Evolutionary conservation across 1,140 invertebrate species (phyloP).

Genomic region (Lucilia sericata): DNA sequence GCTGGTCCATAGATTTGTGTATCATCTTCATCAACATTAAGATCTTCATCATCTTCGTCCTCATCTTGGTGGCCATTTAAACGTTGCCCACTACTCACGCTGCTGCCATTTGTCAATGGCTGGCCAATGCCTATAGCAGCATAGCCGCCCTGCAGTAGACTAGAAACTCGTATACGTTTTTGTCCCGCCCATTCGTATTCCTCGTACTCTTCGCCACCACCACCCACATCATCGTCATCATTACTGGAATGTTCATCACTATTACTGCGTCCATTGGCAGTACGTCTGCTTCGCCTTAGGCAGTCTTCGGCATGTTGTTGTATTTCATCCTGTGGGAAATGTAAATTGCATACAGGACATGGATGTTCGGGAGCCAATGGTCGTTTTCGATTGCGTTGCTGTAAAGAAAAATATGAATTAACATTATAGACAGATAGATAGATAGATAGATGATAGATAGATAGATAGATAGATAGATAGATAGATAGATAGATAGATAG

Average conservation of each 20-base stretch:
- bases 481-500: too few relatives aligned
- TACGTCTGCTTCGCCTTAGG: slow-evolving; percentile 68
- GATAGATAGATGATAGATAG: too few relatives aligned
- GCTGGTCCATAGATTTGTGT: slow-evolving; percentile 82
- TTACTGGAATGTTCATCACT: slow-evolving; percentile 48
- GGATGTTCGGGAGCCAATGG: slow-evolving; percentile 49
- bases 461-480: too few relatives aligned
- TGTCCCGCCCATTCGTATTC: slow-evolving; percentile 88
- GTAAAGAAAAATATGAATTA: neutral
- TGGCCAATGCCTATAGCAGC: slow-evolving; percentile 70
- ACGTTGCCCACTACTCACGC: neutral
- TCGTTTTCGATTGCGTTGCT: slow-evolving; percentile 59
- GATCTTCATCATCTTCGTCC: slow-evolving; percentile 80
- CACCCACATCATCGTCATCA: slow-evolving; percentile 72
- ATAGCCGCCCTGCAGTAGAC: slow-evolving; percentile 79
- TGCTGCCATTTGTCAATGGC: slow-evolving; percentile 69
- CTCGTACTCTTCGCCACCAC: slow-evolving; percentile 77
- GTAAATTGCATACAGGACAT: slow-evolving; percentile 83
- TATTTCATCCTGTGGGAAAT: slow-evolving; percentile 75
- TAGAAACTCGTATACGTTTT: slow-evolving; percentile 77
- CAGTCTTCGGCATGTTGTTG: slow-evolving; percentile 84
- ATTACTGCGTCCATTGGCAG: slow-evolving; percentile 45
- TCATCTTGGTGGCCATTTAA: slow-evolving; percentile 59
- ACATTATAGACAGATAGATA: too few relatives aligned
- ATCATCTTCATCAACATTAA: slow-evolving; percentile 83